Conservation (phyloP, 2,113 vertebrate species). For the Pseudopipra pipra region DNA sequence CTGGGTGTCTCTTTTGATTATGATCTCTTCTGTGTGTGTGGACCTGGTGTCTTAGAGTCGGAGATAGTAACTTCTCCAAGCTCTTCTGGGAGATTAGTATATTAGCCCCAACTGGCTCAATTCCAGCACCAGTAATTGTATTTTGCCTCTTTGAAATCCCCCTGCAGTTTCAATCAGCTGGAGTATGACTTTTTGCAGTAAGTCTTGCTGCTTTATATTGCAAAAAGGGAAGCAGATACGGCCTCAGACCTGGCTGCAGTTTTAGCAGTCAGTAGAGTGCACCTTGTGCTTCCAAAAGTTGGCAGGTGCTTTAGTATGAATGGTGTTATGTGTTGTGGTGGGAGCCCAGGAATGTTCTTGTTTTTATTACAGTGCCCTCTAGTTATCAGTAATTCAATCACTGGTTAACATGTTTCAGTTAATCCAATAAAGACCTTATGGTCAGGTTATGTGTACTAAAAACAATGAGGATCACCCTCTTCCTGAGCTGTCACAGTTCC, state of each 20-base stretch:
- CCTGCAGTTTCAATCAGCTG: not conserved
- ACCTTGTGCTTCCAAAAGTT: not conserved
- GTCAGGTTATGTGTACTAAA: slow-evolving; percentile 27
- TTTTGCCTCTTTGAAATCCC: slow-evolving; percentile 15
- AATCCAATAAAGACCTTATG: slow-evolving; percentile 65
- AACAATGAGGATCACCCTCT: not conserved
- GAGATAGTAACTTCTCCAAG: not conserved
- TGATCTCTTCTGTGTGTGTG: not conserved
- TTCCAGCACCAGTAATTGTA: slow-evolving; percentile 31
- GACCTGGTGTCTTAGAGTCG: not conserved
- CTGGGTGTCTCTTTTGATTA: not conserved
- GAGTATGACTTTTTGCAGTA: not conserved
- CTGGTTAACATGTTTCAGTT: slow-evolving; percentile 47
- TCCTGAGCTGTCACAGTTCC: not conserved
- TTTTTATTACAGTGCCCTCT: slow-evolving; percentile 14
- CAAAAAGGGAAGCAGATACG: not conserved
- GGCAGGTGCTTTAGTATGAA: not conserved
- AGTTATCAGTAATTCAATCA: slow-evolving; percentile 59
- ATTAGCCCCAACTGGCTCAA: not conserved
- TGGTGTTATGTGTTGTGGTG: not conserved
- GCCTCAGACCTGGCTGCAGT: not conserved
- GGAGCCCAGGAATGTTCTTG: not conserved
- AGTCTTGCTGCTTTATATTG: not conserved
- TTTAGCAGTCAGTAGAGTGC: not conserved
- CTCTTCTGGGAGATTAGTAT: slow-evolving; percentile 11